Percentiles rank a stretch among this genome's conserved stretches.
These are phyloP conservation scores for Cremastinae sp. DNA, from an alignment of 2,888 invertebrate genomes.

Conservation along the genomic window DNA sequence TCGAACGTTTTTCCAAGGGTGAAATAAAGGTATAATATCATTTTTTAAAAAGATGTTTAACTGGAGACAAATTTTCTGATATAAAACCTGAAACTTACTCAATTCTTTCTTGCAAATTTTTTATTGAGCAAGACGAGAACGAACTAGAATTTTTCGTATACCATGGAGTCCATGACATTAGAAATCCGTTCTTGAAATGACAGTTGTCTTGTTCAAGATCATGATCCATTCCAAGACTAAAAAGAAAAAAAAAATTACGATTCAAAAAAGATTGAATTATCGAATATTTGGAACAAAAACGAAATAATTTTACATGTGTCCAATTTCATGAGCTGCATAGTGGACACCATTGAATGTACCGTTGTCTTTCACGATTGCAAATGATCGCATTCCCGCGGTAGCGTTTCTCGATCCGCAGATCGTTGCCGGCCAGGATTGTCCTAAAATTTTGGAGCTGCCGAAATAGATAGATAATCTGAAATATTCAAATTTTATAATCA, in stretches of 20 bases:
- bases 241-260: neutral
- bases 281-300: neutral
- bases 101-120: neutral
- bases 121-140: conserved; percentile 39
- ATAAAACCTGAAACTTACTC: conserved; percentile 29
- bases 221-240: conserved; percentile 33
- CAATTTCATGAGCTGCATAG: conserved; percentile 44
- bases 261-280: neutral
- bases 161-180: conserved; percentile 4
- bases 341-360: conserved; percentile 20
- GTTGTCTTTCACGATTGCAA: conserved; percentile 20
- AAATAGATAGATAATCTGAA: too few species aligned
- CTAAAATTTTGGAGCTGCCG: neutral
- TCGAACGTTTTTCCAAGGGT: too few species aligned
- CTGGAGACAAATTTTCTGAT: neutral
- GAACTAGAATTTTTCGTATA: conserved; percentile 25
- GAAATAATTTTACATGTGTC: conserved; percentile 34
- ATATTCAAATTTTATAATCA: too few species aligned
- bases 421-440: neutral
- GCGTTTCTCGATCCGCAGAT: neutral
- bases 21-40: neutral
- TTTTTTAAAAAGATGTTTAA: neutral
- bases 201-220: neutral
- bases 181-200: neutral
- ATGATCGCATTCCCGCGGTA: neutral